phyloP scores from a whole-genome alignment of 2,888 invertebrate species.

The Drosophila subquinaria region DNA sequence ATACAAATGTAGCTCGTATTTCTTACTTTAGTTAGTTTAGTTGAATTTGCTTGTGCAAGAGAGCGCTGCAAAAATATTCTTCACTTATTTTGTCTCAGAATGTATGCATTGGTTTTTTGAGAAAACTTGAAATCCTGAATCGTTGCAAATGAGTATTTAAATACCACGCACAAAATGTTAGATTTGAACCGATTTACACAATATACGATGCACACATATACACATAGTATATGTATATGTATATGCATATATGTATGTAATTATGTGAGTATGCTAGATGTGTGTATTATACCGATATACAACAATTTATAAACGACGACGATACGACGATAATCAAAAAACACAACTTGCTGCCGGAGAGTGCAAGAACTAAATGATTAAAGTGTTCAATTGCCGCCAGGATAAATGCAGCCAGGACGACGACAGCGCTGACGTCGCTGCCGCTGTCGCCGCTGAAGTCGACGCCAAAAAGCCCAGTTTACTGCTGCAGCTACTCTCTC shows the following conservation, averaged over 20 bases:
- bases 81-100: slow-evolving; percentile 39
- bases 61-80: slow-evolving; percentile 54
- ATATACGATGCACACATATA: slow-evolving; percentile 45
- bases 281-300: slow-evolving; percentile 79
- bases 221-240: slow-evolving; percentile 36
- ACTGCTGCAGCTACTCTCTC: slow-evolving; percentile 41
- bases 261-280: slow-evolving; percentile 33
- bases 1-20: slow-evolving; percentile 3
- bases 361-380: slow-evolving; percentile 86
- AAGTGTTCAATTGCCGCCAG: slow-evolving; percentile 75
- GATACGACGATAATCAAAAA: slow-evolving; percentile 83
- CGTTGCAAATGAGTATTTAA: slow-evolving; percentile 66
- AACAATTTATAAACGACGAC: slow-evolving; percentile 82
- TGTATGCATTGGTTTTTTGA: slow-evolving; percentile 28
- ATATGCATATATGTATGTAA: slow-evolving; percentile 28
- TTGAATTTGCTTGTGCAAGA: slow-evolving; percentile 35
- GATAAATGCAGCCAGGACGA: slow-evolving; percentile 81
- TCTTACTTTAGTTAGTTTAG: slow-evolving; percentile 72
- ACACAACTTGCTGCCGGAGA: slow-evolving; percentile 86
- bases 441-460: slow-evolving; percentile 13
- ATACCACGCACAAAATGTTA: slow-evolving; percentile 68
- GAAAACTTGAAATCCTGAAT: slow-evolving; percentile 49
- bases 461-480: slow-evolving; percentile 33
- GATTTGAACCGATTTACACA: slow-evolving; percentile 63
- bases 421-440: slow-evolving; percentile 44